A percentile compares a stretch with the other conserved stretches of the same genome.
Evolutionary conservation across 1,140 invertebrate genomes (phyloP).

Genomic region (Linepithema humile): DNA sequence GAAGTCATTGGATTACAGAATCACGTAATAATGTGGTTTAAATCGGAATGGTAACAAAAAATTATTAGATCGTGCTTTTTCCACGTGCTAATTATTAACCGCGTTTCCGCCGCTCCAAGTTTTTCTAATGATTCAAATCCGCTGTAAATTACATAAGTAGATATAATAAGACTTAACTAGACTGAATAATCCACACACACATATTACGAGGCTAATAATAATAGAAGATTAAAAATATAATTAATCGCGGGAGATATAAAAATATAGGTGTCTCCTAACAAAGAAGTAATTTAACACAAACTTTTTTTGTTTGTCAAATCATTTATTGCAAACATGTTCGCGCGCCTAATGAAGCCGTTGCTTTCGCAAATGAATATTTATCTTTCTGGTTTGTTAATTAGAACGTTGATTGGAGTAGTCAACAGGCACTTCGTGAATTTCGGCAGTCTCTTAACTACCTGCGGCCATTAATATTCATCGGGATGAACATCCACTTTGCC

Average conservation of each 20-base stretch:
- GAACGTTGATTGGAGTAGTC: constrained; percentile 27
- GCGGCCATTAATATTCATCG: constrained; percentile 61
- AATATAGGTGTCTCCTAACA: too few relatives aligned
- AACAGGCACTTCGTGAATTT: constrained; percentile 49
- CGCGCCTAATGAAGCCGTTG: constrained; percentile 36
- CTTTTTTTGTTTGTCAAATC: background rate
- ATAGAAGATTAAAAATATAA: background rate
- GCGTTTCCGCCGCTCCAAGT: background rate
- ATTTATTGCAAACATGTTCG: constrained; percentile 10
- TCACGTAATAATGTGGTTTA: background rate
- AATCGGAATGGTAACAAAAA: background rate
- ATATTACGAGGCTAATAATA: background rate
- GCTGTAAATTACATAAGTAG: constrained; percentile 7
- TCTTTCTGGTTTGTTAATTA: constrained; percentile 60
- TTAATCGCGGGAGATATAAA: background rate
- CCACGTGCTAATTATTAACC: background rate
- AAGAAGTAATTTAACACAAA: background rate
- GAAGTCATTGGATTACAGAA: constrained; percentile 6
- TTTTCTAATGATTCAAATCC: background rate
- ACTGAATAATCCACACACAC: constrained; percentile 9
- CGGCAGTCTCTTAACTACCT: background rate
- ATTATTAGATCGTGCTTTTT: background rate
- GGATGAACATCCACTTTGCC: constrained; percentile 14
- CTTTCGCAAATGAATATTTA: constrained; percentile 56
- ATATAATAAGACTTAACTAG: background rate